Evolutionary conservation across 2,888 invertebrate species (phyloP).

Genomic region (Chrysolina americana): DNA sequence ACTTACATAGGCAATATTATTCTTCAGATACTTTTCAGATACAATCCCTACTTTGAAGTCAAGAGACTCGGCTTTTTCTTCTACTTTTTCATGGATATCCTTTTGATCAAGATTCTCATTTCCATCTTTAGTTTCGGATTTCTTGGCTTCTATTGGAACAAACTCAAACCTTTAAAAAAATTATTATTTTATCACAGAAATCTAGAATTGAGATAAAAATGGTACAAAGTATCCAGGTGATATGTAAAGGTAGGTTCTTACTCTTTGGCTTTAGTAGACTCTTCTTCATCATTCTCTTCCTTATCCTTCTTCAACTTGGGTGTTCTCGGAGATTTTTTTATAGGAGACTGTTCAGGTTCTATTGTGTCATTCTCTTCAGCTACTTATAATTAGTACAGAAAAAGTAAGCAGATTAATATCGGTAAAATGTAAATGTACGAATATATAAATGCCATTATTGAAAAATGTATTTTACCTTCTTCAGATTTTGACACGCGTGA

Average conservation of each 20-base stretch:
- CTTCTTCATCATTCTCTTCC: conserved; percentile 30
- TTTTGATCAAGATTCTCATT: conserved; percentile 40
- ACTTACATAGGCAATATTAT: conserved; percentile 59
- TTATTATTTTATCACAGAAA: no score
- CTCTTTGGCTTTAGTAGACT: conserved; percentile 22
- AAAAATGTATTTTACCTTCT: conserved; percentile 34
- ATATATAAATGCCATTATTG: background rate
- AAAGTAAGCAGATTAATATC: no score
- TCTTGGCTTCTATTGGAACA: conserved; percentile 35
- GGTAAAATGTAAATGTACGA: background rate
- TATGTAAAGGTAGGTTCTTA: conserved; percentile 17
- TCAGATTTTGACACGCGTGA: conserved; percentile 33
- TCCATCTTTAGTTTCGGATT: conserved; percentile 36
- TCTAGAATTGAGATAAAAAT: no score
- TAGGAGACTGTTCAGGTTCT: conserved; percentile 18
- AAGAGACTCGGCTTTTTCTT: conserved; percentile 35
- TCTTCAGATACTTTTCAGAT: conserved; percentile 53
- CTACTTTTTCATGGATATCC: conserved; percentile 33
- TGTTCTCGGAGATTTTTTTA: conserved; percentile 28
- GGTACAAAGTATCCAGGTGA: no score
- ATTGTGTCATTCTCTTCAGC: conserved; percentile 7
- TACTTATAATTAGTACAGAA: background rate
- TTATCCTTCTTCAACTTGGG: conserved; percentile 25
- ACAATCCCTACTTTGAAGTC: conserved; percentile 50
- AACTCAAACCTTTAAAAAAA: conserved; percentile 38